A percentile compares a stretch with the other conserved stretches of the same genome.
Evolutionary conservation across 2,113 vertebrate genomes (phyloP).

Genomic region (Nycticebus coucang): DNA sequence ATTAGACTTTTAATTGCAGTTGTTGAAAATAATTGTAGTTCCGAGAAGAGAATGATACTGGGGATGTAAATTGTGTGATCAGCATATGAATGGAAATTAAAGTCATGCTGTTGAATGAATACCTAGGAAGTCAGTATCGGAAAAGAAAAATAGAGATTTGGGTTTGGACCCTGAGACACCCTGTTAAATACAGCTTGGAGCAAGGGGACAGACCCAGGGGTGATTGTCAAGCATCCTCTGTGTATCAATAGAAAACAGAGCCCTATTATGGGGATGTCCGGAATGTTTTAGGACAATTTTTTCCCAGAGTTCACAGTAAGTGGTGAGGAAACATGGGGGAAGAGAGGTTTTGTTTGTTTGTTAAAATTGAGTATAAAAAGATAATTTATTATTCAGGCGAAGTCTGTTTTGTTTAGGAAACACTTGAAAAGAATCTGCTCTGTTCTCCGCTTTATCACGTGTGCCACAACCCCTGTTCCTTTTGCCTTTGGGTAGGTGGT

Average conservation of each 20-base stretch:
- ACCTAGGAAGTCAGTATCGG: neutral
- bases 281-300: neutral
- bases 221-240: neutral
- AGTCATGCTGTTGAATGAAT: neutral
- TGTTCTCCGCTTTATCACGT: neutral
- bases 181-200: neutral
- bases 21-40: neutral
- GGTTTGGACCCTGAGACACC: neutral
- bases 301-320: neutral
- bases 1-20: neutral
- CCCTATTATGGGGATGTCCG: neutral
- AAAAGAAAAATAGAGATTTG: neutral
- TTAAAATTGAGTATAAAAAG: neutral
- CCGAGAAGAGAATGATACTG: neutral
- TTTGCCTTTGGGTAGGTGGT: neutral
- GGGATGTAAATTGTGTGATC: neutral
- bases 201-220: fast-evolving
- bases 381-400: neutral
- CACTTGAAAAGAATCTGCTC: neutral
- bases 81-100: neutral
- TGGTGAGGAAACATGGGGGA: neutral
- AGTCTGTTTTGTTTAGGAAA: neutral
- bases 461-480: neutral
- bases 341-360: neutral
- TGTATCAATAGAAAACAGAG: neutral